phyloP scores from a whole-genome alignment of 2,888 invertebrate species.

The Hydropsyche betteni region DNA sequence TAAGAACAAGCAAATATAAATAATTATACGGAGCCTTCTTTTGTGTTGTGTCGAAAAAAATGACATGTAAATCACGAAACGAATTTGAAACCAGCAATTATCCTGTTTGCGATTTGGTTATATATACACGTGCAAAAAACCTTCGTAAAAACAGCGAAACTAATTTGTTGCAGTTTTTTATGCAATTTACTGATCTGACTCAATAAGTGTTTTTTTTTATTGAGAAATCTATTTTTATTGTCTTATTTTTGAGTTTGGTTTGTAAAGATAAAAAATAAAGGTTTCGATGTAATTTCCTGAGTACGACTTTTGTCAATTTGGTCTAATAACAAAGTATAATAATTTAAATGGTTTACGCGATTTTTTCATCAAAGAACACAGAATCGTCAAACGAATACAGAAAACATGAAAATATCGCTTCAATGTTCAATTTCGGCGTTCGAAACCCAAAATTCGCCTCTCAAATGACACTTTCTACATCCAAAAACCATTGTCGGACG shows the following conservation, averaged over 20 bases:
- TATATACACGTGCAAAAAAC: neutral
- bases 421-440: too few species aligned
- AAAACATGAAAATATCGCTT: too few species aligned
- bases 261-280: constrained; percentile 28
- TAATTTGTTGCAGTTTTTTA: too few species aligned
- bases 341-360: neutral
- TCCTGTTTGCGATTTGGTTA: neutral
- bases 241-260: neutral
- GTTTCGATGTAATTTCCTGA: constrained; percentile 27
- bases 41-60: neutral
- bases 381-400: too few species aligned
- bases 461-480: too few species aligned
- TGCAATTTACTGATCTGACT: neutral
- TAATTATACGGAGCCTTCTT: constrained; percentile 19
- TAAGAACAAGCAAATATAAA: neutral
- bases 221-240: neutral
- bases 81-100: constrained; percentile 19
- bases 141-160: too few species aligned
- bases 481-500: neutral
- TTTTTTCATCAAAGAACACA: too few species aligned
- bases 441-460: too few species aligned
- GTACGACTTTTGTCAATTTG: constrained; percentile 14
- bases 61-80: constrained; percentile 29
- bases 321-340: neutral
- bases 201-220: neutral